Base-by-base conservation (phyloP, 37 sponge, comb jelly and placozoan species). In the Eunapius fragilis region DNA sequence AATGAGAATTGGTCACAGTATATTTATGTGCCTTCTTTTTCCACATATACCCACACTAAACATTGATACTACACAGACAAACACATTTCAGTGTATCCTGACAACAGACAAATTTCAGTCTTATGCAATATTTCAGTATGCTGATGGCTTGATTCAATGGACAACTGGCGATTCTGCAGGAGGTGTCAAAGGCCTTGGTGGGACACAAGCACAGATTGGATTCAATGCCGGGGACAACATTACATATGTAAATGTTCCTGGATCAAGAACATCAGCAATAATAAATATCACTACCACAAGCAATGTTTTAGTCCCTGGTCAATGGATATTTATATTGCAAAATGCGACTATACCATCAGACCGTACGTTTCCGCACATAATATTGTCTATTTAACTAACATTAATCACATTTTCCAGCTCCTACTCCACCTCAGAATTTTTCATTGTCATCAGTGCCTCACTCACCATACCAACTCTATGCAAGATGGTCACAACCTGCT, bases 21-120 rank as follows among this genome's bases (percentile, higher is more conserved):
- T 37, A 31, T 32, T 58, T 41, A 25, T 17, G 2, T 28, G 70
- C 37, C 11, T 14, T 38, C 47, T 38, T 11, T n/a, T n/a, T n/a
- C n/a, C n/a, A n/a, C n/a, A n/a, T n/a, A n/a, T n/a, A n/a, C n/a
- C n/a, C n/a, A n/a, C n/a, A n/a, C n/a, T 45, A 45, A 4, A 45
- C 47, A 45, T 9, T 45, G 47, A 45, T 9, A 45, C 47, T 9
- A 25, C 68, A 77, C 4, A 70, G 71, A 28, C 30, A 2, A 70
- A 70, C 71, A 70, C 71, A 70, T 70, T 70, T 70, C 71, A 70
- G 7, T 70, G 9, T 70, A 70, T 70, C 71, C 71, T 70, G 30
- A 9, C 9, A 70, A 10, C 71, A 30, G 71, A 70, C 30, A 28
- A 28, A 10, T 10, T 70, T 31, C 30, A 25, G 28, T 70, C 71